These are phyloP conservation scores for Mamestra configurata DNA, from an alignment of 1,140 invertebrate genomes.

Conservation along the genomic window DNA sequence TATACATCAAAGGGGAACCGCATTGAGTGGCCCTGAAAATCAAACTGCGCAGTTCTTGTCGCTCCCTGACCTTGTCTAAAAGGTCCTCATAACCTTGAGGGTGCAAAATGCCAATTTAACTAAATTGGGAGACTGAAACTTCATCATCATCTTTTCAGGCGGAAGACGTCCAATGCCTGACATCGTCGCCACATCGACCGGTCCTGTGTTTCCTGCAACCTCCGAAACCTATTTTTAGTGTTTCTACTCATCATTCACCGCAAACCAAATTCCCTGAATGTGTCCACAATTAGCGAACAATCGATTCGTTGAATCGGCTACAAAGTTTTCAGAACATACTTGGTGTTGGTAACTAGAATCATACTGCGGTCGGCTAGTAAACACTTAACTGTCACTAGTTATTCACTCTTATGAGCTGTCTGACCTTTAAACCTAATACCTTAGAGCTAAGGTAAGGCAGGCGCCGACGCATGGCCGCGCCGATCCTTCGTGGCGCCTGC, in stretches of 20 bases:
- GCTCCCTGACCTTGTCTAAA: too few relatives aligned
- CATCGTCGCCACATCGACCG: too few relatives aligned
- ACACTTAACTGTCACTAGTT: conserved; percentile 16
- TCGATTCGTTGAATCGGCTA: neutral
- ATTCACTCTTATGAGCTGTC: conserved; percentile 35
- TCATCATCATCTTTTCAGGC: too few relatives aligned
- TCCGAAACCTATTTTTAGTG: neutral
- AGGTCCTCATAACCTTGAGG: too few relatives aligned
- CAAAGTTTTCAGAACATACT: conserved; percentile 4
- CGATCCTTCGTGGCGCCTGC: conserved; percentile 31
- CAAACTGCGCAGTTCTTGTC: neutral
- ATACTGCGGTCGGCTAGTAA: conserved; percentile 18
- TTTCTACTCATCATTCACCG: neutral
- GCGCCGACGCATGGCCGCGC: conserved; percentile 23
- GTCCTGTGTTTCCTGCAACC: too few relatives aligned
- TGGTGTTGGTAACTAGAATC: conserved; percentile 2
- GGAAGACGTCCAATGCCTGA: too few relatives aligned
- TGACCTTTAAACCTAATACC: conserved; percentile 43
- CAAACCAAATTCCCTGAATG: neutral
- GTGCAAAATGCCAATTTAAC: too few relatives aligned
- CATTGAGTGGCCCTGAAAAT: neutral
- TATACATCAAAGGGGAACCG: neutral
- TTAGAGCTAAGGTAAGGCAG: conserved; percentile 31
- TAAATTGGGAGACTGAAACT: too few relatives aligned
- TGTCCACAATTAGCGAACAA: neutral